Conservation (phyloP, 2,888 invertebrate species). For the Latrodectus hesperus region DNA sequence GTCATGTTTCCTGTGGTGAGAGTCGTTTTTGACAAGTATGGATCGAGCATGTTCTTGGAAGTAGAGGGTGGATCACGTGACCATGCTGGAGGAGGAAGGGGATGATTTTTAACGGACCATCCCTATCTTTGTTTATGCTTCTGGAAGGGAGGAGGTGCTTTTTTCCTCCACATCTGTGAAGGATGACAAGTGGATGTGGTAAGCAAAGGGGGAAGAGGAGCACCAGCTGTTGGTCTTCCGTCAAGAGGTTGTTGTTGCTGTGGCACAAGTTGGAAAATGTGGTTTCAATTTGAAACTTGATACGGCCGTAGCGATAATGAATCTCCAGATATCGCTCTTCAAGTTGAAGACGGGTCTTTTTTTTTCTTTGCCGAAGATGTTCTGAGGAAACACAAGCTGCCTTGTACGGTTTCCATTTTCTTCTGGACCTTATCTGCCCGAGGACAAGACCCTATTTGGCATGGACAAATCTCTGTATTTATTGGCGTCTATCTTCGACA, state of each 20-base stretch:
- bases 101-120: slow-evolving; percentile 29
- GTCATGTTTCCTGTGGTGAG: too few relatives aligned
- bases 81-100: background rate
- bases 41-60: too few relatives aligned
- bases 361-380: background rate
- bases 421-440: background rate
- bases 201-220: background rate
- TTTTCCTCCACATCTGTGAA: slow-evolving; percentile 4
- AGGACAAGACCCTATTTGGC: background rate
- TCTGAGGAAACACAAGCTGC: background rate
- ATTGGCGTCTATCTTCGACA: too few relatives aligned
- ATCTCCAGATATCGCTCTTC: background rate
- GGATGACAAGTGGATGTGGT: slow-evolving; percentile 2
- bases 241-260: slow-evolving; percentile 19
- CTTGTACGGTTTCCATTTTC: background rate
- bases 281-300: slow-evolving; percentile 55
- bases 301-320: slow-evolving; percentile 10
- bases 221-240: background rate
- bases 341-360: slow-evolving; percentile 4
- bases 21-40: too few relatives aligned
- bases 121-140: slow-evolving; percentile 48
- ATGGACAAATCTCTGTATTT: too few relatives aligned
- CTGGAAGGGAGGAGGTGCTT: slow-evolving; percentile 10
- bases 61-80: too few relatives aligned
- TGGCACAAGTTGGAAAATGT: slow-evolving; percentile 51